Evolutionary conservation across 2,888 invertebrate species (phyloP), one percentile per base, ranked within the genome.

Genomic region (Sussaba pulchella): DNA sequence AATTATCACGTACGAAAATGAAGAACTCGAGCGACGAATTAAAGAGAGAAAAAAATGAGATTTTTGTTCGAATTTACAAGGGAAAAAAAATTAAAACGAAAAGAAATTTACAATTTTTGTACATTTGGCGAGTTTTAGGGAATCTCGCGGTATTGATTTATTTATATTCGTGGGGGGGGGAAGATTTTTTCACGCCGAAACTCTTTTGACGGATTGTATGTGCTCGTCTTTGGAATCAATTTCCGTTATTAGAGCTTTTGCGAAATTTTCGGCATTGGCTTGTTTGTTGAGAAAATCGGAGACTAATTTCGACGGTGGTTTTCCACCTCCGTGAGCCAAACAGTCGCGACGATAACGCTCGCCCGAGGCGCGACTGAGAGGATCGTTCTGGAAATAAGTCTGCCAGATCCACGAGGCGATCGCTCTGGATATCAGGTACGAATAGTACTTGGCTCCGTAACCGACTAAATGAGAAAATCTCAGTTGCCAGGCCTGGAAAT

Each of bases 381-480:
- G 98, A 90, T 97, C 95, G 0, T 92, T 90, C 88, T 95, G 94
- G 90, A 99, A 99, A 91, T 96, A 96, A 19, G 95, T 94, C 90
- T 97, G 96, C 99, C 99, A 99, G 82, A 98, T 97, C 93, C 96
- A 96, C 74, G 98, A 97, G 0, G 99, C 98, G 64, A 99, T 95
- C 8, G 98, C 98, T 88, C 97, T 95, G 0, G 99, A 99, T 89
- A 99, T 96, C 82, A 99, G 93, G 93, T 99, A 99, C 0, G 99
- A 97, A 92, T 99, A 99, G 93, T 99, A 99, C 92, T 99, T 99
- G 0, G 99, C 99, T 45, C 99, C 99, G 92, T 99, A 99, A 0
- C 99, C 99, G 3, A 99, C 97, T 71, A 99, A 93, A 93, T 99
- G 99, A 81, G 98, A 97, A 93, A 99, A 99, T 77, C 99, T 94